phyloP scores from a whole-genome alignment of 2,888 invertebrate genomes.

The Hyposoter didymator region DNA sequence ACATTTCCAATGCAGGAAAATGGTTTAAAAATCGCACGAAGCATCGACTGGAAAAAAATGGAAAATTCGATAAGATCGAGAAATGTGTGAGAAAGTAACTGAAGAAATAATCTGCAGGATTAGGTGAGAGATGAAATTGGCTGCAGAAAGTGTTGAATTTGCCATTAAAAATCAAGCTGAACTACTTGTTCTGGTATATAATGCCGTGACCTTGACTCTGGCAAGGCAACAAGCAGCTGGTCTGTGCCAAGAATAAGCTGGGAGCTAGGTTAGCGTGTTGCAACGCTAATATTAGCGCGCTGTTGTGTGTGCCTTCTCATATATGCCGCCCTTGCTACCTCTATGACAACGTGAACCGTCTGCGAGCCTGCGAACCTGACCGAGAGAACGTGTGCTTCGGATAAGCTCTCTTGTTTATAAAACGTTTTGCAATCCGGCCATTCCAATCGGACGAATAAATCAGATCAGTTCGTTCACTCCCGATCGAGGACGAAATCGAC shows the following conservation, averaged over 20 bases:
- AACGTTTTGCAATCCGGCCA: slow-evolving; percentile 14
- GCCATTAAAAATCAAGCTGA: slow-evolving; percentile 62
- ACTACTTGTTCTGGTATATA: slow-evolving; percentile 72
- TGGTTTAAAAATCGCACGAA: too few relatives aligned
- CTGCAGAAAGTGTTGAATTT: slow-evolving; percentile 18
- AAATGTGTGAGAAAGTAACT: not conserved
- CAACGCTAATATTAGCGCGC: slow-evolving; percentile 82
- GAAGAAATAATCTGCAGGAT: not conserved
- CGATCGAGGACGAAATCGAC: not conserved
- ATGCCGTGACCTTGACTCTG: slow-evolving; percentile 83
- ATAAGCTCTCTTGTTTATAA: slow-evolving; percentile 56
- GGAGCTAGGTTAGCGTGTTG: slow-evolving; percentile 81
- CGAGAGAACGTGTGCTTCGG: slow-evolving; percentile 54
- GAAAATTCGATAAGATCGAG: not conserved
- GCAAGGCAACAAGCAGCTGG: slow-evolving; percentile 79
- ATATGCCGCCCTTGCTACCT: slow-evolving; percentile 59
- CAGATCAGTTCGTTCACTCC: slow-evolving; percentile 30
- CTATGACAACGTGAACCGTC: slow-evolving; percentile 62
- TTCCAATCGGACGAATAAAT: slow-evolving; percentile 27
- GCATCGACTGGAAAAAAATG: not conserved
- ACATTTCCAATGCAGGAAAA: too few relatives aligned
- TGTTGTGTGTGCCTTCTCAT: slow-evolving; percentile 53
- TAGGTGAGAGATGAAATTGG: not conserved
- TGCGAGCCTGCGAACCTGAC: slow-evolving; percentile 56
- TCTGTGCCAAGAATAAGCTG: slow-evolving; percentile 82